phyloP scores from a whole-genome alignment of 2,888 invertebrate genomes.

The Mimas tiliae region DNA sequence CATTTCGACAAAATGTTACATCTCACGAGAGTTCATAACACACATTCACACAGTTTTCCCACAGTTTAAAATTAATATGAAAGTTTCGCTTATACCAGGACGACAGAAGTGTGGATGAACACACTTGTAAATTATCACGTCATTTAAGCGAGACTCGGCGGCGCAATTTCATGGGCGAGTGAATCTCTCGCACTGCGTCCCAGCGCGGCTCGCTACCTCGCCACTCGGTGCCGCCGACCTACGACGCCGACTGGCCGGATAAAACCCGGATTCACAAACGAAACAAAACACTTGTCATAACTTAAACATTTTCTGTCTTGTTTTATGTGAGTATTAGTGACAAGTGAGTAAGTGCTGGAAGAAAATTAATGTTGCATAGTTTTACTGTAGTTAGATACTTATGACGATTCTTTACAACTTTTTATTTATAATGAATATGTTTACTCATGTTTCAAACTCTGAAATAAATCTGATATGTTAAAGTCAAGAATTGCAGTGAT shows the following conservation, averaged over 20 bases:
- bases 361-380: constrained; percentile 2
- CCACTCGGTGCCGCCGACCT: constrained; percentile 8
- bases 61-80: constrained; percentile 46
- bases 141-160: constrained; percentile 58
- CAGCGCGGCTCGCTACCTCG: constrained; percentile 34
- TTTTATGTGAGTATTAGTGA: constrained; percentile 16
- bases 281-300: constrained; percentile 21
- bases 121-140: constrained; percentile 67
- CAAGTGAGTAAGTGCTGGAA: too few relatives aligned
- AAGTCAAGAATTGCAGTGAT: too few relatives aligned
- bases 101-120: constrained; percentile 54
- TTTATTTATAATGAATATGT: too few relatives aligned
- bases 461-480: too few relatives aligned
- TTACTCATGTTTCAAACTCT: background rate
- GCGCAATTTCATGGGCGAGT: constrained; percentile 64
- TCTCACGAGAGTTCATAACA: constrained; percentile 18
- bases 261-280: constrained; percentile 19
- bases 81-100: constrained; percentile 46
- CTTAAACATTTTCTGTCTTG: constrained; percentile 6
- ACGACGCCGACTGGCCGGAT: background rate
- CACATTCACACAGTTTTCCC: constrained; percentile 26
- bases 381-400: background rate
- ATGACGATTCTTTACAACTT: background rate
- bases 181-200: constrained; percentile 43
- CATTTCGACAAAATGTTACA: constrained; percentile 15